Conservation (phyloP, 2,888 invertebrate species). For the Apamea epomidion region DNA sequence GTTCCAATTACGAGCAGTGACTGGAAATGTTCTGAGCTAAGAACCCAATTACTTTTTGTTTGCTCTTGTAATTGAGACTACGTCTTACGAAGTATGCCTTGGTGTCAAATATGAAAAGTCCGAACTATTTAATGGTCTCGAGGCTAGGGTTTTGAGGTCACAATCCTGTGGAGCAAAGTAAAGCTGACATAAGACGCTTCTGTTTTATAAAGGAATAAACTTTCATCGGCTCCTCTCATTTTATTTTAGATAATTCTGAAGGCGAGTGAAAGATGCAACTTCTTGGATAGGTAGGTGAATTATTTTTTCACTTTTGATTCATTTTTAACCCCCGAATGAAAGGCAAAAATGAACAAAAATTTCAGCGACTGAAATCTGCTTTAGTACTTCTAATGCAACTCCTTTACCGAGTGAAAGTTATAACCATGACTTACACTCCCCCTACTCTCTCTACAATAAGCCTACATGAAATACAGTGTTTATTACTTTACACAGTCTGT, state of each 20-base stretch:
- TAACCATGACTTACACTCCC: neutral
- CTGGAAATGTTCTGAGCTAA: slow-evolving; percentile 7
- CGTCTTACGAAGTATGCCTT: neutral
- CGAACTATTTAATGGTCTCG: neutral
- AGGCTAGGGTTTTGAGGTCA: too few species aligned
- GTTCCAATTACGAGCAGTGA: slow-evolving; percentile 35
- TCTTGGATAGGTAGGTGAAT: neutral
- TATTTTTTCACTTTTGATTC: neutral
- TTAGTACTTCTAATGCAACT: neutral
- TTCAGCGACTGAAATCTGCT: too few species aligned
- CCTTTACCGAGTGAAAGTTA: neutral
- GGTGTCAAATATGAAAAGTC: neutral
- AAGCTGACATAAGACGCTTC: too few species aligned
- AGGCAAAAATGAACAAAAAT: neutral
- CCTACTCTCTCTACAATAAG: neutral
- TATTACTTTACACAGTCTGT: slow-evolving; percentile 40
- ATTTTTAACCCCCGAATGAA: neutral
- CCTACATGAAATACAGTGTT: slow-evolving; percentile 36
- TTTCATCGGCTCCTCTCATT: neutral
- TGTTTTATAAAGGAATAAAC: neutral
- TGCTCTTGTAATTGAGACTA: slow-evolving; percentile 11
- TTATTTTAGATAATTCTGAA: neutral
- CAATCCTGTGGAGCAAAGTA: too few species aligned
- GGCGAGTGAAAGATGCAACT: neutral
- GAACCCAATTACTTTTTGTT: neutral